Evolutionary conservation across 2,888 invertebrate genomes (phyloP).

Genomic region (Polylopha cassiicola): DNA sequence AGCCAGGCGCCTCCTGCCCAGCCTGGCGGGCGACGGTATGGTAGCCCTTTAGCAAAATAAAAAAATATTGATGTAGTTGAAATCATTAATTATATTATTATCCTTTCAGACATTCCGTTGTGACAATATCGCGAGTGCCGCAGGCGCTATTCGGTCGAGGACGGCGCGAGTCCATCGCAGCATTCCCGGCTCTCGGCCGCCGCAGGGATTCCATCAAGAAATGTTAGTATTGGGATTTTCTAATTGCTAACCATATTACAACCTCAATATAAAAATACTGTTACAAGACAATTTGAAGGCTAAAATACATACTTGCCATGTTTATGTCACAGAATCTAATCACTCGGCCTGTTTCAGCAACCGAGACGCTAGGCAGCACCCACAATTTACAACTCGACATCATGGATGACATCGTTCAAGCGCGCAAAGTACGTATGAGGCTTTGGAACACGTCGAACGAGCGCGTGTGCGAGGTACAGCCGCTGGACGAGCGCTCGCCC

Average conservation of each 20-base stretch:
- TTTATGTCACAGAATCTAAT: conserved; percentile 9
- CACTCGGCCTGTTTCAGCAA: conserved; percentile 58
- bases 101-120: conserved; percentile 84
- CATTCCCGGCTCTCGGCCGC: conserved; percentile 79
- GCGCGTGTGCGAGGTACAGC: conserved; percentile 89
- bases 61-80: background rate
- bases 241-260: no score
- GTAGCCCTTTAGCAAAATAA: no score
- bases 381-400: conserved; percentile 91
- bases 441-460: conserved; percentile 90
- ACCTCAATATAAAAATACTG: no score
- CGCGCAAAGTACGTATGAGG: conserved; percentile 88
- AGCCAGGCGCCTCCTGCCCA: conserved; percentile 85
- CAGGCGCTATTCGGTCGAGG: conserved; percentile 85
- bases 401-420: conserved; percentile 91
- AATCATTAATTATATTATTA: conserved; percentile 6
- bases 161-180: conserved; percentile 88
- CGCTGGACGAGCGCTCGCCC: conserved; percentile 81
- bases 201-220: conserved; percentile 64
- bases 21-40: conserved; percentile 81
- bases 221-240: conserved; percentile 58
- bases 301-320: background rate
- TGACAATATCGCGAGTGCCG: conserved; percentile 90
- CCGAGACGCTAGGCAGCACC: conserved; percentile 84
- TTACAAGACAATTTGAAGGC: no score